Base-by-base conservation (phyloP, 23 tunicate species). In the Ascidia mentula region DNA sequence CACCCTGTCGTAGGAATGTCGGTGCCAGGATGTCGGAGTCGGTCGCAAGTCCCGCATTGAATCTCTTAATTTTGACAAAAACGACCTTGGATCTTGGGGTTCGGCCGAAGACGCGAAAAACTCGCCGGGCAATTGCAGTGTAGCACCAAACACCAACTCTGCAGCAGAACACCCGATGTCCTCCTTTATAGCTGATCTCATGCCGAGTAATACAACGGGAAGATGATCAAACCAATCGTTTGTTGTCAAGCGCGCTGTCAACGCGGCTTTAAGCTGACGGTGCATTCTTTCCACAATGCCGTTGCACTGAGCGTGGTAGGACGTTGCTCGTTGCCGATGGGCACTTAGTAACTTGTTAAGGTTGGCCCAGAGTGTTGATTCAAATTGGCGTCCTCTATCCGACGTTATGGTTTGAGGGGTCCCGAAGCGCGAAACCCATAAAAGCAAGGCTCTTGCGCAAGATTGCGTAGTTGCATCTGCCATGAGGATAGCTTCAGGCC, bases 251-350 rank as follows among this genome's bases (percentile, higher is more conserved):
- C 39, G 75, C 0, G 84, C 76, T 35, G 22, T 69, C 38, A 80
- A 80, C 20, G 84, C 46, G 35, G 59, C 75, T 36, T 80, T 80
- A 34, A 80, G 75, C 31, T 34, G 40, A 22, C 84, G 46, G 40
- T 65, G 76, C 18, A 80, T 28, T 38, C 77, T 24, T 69, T 80
- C 84, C 40, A 80, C 76, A 37, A 37, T 37, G 42, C 84, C 75
- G 20, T 80, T 69, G 45, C 0, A 22, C 18, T 31, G 59, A 6
- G 84, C 65, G 31, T 53, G 46, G 46, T 74, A 74, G 53, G 78
- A 38, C 17, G 53, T 37, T 36, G 77, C 18, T 35, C 34, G 74
- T 40, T 61, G 34, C 12, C 46, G 83, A 46, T 34, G 36, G 31
- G 17, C 45, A 34, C 74, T 46, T 8, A 79, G 26, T 28, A 4